Conservation (phyloP, 1,140 invertebrate genomes). For the Drosophila kanapiae region DNA sequence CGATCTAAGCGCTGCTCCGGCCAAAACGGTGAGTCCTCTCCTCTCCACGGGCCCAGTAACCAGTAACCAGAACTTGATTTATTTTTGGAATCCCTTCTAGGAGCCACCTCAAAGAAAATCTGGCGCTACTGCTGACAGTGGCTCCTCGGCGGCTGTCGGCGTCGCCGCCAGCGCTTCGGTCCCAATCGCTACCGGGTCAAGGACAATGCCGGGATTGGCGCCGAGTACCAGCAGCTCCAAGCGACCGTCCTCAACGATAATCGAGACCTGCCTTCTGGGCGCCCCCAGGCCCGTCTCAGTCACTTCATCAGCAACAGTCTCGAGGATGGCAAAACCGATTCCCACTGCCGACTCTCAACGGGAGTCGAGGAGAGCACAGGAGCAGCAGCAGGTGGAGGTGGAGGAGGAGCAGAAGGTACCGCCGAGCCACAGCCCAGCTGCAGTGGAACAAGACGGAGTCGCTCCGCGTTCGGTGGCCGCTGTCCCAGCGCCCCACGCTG, state of each 20-base stretch:
- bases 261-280: slow-evolving; percentile 83
- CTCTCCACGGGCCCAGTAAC: too few species aligned
- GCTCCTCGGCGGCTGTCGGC: slow-evolving; percentile 78
- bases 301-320: slow-evolving; percentile 84
- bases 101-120: slow-evolving; percentile 77
- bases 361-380: slow-evolving; percentile 7
- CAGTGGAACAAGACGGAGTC: slow-evolving; percentile 12
- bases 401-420: background rate
- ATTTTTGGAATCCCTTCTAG: slow-evolving; percentile 1
- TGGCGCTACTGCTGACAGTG: slow-evolving; percentile 85
- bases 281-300: slow-evolving; percentile 67
- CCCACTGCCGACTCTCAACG: slow-evolving; percentile 4
- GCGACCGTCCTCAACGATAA: slow-evolving; percentile 83
- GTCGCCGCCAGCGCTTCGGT: slow-evolving; percentile 71
- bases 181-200: slow-evolving; percentile 76
- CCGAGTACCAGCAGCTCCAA: slow-evolving; percentile 76
- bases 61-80: too few species aligned
- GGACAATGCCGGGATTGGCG: slow-evolving; percentile 52
- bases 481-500: slow-evolving; percentile 84
- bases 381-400: slow-evolving; percentile 6
- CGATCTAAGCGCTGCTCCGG: slow-evolving; percentile 64
- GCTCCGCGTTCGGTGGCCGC: slow-evolving; percentile 86
- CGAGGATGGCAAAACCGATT: slow-evolving; percentile 85
- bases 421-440: slow-evolving; percentile 59
- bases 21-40: slow-evolving; percentile 57